Evolutionary conservation across 2,797 vertebrate species (phyloP).

Genomic region (Chanos chanos): DNA sequence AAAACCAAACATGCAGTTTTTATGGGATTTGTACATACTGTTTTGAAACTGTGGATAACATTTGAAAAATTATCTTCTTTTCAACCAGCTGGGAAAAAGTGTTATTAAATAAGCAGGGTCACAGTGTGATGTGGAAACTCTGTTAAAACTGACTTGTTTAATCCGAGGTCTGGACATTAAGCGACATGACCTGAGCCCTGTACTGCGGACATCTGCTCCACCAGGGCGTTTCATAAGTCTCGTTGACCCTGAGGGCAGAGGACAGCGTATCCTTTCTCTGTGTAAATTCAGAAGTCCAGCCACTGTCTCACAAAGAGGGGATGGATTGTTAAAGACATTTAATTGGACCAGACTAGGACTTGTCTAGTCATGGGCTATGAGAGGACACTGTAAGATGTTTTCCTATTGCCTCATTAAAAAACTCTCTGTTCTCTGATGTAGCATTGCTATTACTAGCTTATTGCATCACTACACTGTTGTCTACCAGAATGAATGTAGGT

Average conservation of each 20-base stretch:
- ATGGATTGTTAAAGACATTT: background rate
- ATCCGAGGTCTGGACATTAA: constrained; percentile 4
- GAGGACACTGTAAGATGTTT: too few species aligned
- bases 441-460: too few species aligned
- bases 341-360: too few species aligned
- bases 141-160: constrained; percentile 13
- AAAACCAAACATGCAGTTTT: constrained; percentile 29
- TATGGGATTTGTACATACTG: too few species aligned
- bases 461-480: too few species aligned
- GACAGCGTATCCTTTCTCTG: background rate
- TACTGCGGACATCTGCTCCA: constrained; percentile 12
- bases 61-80: constrained; percentile 23
- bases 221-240: constrained; percentile 4
- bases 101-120: too few species aligned
- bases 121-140: constrained; percentile 2
- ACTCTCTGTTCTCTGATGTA: too few species aligned
- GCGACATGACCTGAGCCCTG: constrained; percentile 10
- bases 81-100: background rate
- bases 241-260: constrained; percentile 2
- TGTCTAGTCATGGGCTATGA: too few species aligned
- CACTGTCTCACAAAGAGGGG: too few species aligned
- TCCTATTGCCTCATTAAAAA: too few species aligned
- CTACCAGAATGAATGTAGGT: too few species aligned
- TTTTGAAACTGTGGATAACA: constrained; percentile 20
- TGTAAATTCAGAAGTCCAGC: too few species aligned